These are phyloP conservation scores for Ctenopoma multispine DNA, from an alignment of 2,797 vertebrate species.

Conservation along the genomic window DNA sequence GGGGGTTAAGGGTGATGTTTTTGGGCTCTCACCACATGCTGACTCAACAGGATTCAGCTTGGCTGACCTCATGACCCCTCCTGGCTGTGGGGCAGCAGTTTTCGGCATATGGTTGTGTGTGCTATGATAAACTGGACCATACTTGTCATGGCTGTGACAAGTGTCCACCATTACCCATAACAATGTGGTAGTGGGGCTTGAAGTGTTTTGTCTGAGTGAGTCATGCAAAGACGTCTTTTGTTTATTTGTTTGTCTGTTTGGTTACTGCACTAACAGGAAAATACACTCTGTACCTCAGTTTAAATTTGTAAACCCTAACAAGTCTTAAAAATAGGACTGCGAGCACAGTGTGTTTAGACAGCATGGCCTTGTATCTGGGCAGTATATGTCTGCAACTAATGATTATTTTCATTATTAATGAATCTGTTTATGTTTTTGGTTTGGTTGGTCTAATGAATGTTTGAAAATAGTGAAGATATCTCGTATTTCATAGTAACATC, in stretches of 20 bases:
- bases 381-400: background rate
- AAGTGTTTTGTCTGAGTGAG: constrained; percentile 33
- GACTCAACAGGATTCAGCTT: constrained; percentile 80
- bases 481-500: background rate
- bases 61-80: constrained; percentile 67
- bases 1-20: constrained; percentile 79
- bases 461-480: background rate
- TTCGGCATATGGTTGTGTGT: constrained; percentile 47
- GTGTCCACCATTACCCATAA: constrained; percentile 6
- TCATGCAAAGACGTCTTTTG: constrained; percentile 23
- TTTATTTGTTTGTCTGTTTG: constrained; percentile 38
- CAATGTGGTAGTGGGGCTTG: constrained; percentile 4
- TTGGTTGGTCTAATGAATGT: background rate
- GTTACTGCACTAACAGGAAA: constrained; percentile 46
- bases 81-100: constrained; percentile 54
- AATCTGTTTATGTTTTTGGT: background rate
- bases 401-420: background rate
- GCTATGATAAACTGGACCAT: constrained; percentile 37
- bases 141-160: constrained; percentile 25
- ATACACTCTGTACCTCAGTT: constrained; percentile 17
- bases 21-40: constrained; percentile 79
- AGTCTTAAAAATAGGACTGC: constrained; percentile 21
- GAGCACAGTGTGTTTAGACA: background rate
- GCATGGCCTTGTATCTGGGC: background rate
- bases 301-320: constrained; percentile 31